Evolutionary conservation across 2,113 vertebrate species (phyloP).

Genomic region (Symphodus melops): DNA sequence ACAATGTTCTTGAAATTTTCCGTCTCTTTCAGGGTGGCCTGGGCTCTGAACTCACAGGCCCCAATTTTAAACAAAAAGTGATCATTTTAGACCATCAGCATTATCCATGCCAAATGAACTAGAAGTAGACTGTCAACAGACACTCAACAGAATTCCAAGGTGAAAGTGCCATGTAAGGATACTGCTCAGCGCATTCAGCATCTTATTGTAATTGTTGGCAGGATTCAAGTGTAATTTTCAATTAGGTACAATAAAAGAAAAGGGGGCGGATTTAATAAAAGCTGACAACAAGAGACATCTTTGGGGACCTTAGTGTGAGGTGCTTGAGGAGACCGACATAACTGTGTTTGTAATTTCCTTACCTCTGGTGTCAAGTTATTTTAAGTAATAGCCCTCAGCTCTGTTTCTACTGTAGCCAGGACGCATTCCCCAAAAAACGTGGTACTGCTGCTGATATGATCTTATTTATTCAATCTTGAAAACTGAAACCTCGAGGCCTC

Average conservation of each 20-base stretch:
- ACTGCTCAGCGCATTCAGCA: conserved; percentile 75
- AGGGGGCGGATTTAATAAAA: conserved; percentile 71
- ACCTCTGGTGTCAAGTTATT: conserved; percentile 69
- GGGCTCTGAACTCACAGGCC: conserved; percentile 61
- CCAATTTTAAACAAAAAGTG: conserved; percentile 40
- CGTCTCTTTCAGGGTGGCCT: conserved; percentile 44
- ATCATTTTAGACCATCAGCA: conserved; percentile 45
- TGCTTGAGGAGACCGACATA: conserved; percentile 48
- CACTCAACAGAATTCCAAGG: conserved; percentile 61
- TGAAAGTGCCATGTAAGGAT: conserved; percentile 57
- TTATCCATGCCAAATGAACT: conserved; percentile 77
- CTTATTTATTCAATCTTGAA: conserved; percentile 68
- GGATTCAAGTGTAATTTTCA: conserved; percentile 79
- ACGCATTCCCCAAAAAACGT: conserved; percentile 56
- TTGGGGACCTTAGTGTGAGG: conserved; percentile 79
- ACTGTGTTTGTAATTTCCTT: conserved; percentile 69
- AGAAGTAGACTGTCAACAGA: conserved; percentile 76
- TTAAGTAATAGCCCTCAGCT: conserved; percentile 67
- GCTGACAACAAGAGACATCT: conserved; percentile 82
- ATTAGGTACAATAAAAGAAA: conserved; percentile 69
- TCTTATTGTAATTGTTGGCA: conserved; percentile 84
- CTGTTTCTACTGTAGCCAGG: conserved; percentile 46
- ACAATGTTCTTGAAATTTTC: conserved; percentile 52
- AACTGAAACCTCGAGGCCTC: conserved; percentile 54
- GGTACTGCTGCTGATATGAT: conserved; percentile 62